Evolutionary conservation across 2,888 invertebrate species (phyloP), one percentile per base, ranked within the genome.

Genomic region (Protodeltote pygarga): DNA sequence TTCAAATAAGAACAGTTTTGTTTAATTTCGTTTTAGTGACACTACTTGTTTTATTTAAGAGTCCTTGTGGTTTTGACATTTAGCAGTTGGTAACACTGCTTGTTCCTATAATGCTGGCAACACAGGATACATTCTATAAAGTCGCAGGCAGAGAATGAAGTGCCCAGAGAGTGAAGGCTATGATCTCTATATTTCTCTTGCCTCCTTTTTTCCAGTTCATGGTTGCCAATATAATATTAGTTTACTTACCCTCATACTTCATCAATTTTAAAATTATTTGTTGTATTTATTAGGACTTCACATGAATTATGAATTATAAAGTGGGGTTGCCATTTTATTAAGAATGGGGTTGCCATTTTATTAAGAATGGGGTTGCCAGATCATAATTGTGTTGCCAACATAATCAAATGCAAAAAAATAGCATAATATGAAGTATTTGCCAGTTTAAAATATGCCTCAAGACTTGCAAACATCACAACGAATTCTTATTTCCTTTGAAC

Each of bases 1-100:
- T 66, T 51, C 29, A 35, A 71, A 66, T 74, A 73, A 73, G 77
- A 75, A 72, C 53, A 69, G 64, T 68, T 63, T 52, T 51, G 52
- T 71, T 72, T 54, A 50, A 64, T 62, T 63, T 55, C 3, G 37
- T 53, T 45, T 58, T 70, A 60, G 52, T 45, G 21, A 51, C 64
- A 63, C 41, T 10, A 57, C 48, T 63, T 61, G 57, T 70, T 63
- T 64, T 60, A 58, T 70, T 69, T 48, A 50, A 19, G 40, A 37
- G 34, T 50, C 54, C 61, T 58, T 65, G 38, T 50, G 38, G 40
- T 42, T 57, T 31, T 51, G 53, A 37, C 24, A 37, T 39, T 58
- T 46, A 41, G 44, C 16, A 11, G 31, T 46, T 54, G 53, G 42
- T 31, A 52, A 32, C 45, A 50, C 27, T 34, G n/a, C n/a, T n/a